Base-by-base conservation (phyloP, 2,113 vertebrate species). In the Planiliza haematocheilus region DNA sequence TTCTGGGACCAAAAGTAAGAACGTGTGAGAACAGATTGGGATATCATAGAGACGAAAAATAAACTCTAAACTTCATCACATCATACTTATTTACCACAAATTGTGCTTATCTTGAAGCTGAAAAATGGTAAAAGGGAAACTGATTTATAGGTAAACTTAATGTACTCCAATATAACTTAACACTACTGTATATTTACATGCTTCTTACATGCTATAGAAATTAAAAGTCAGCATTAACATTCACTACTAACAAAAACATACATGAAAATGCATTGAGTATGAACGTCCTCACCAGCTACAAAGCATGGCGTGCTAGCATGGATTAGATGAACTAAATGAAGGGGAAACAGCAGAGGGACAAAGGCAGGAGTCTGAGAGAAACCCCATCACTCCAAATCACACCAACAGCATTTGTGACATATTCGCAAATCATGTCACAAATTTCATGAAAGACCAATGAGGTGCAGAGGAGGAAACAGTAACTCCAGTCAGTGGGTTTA, bases 141-240 rank as follows among this genome's bases (percentile, higher is more conserved):
- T 20, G 12, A 13, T 13, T 14, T 6, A 10, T 14, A 11, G 5
- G 10, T 36, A 50, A 76, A 48, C 62, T 41, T 4, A 78, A 68
- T 39, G n/a, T 24, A 82, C 82, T 89, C 89, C 82, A 89, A 87
- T 87, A 89, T 88, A 89, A 91, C 83, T 66, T 50, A 37, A 64
- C 10, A 36, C 56, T 62, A 69, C 59, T 60, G 61, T 21, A 52
- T 37, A 55, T 60, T 52, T 48, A 73, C 2, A 42, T 13, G 73
- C 8, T 73, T 7, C 8, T 73, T 7, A 62, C 63, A 69, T 53
- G 71, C 18, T 57, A 7, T 36, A 77, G 17, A 72, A 76, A 80
- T 14, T 51, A 75, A 80, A 57, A 57, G 18, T 37, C 70, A 83
- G 74, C 38, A 49, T 74, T 53, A 52, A 79, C 50, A 58, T 61